These are phyloP conservation scores for Apteryx owenii DNA, from an alignment of 2,113 vertebrate species.

Conservation along the genomic window DNA sequence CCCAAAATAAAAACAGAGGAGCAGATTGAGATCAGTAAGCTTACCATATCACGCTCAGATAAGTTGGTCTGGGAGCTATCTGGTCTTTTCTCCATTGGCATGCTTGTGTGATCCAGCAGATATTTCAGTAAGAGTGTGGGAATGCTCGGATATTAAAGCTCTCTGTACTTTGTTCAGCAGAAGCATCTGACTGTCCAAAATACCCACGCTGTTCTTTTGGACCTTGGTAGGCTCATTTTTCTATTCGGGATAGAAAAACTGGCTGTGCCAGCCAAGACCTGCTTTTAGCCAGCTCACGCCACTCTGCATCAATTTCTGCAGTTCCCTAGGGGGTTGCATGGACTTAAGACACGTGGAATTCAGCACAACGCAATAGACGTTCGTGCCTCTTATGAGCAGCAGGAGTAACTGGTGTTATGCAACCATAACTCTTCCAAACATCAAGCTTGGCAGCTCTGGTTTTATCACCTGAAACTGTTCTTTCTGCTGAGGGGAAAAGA, in stretches of 20 bases:
- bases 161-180: background rate
- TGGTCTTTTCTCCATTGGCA: background rate
- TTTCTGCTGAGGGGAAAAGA: background rate
- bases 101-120: background rate
- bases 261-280: background rate
- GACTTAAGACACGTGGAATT: background rate
- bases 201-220: background rate
- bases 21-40: background rate
- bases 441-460: background rate
- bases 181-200: background rate
- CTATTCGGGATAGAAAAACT: background rate
- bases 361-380: background rate
- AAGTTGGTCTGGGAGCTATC: background rate
- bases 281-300: background rate
- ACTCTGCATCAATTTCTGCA: background rate
- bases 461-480: background rate
- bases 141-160: background rate
- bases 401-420: background rate
- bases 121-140: too few relatives aligned
- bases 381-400: background rate
- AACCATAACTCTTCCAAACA: background rate
- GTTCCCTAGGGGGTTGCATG: fast-evolving
- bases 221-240: background rate
- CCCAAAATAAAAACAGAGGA: background rate
- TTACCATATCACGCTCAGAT: background rate